Evolutionary conservation across 23 tunicate genomes (phyloP), one percentile per base, ranked within the genome.

Genomic region (Diplosoma virens): DNA sequence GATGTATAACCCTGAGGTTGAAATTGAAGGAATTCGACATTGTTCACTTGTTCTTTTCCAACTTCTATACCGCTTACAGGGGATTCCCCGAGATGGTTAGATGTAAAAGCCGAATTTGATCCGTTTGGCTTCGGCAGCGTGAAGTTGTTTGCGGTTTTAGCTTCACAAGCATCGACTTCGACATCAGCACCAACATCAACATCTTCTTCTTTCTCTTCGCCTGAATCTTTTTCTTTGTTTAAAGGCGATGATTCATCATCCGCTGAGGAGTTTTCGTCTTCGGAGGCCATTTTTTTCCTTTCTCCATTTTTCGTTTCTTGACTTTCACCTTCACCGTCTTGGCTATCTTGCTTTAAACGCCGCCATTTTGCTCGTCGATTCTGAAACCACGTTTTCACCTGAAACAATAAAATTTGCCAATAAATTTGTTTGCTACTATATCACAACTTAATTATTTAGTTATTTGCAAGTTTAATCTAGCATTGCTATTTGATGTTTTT

Each of bases 301-400:
- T 47, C 60, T 33, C 29, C 85, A 6, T 58, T 76, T 18, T 59
- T 59, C 41, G 33, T 46, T 14, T 23, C 83, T 50, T 25, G n/a
- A 35, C 60, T 60, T 21, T 74, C 81, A 33, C 75, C 75, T 37
- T 82, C 81, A 3, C 72, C 87, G 5, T 82, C 81, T 27, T 37
- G 50, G 1, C 86, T 92, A 58, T 92, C 92, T 53, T 85, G 92
- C 35, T 92, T 92, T 84, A 92, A 58, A 5, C 92, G 75, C 20
- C 97, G 87, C 92, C 92, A 92, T 81, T 92, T 92, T 64, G 97
- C 97, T 26, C 97, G 66, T 0, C 97, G 92, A 75, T 92, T 92
- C 52, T 92, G 97, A 58, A 92, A 92, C 97, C 97, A 92, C 11
- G 97, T 92, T 71, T 92, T 92, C 1, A 92, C 97, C 97, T 89